Evolutionary conservation across 2,797 vertebrate species (phyloP).

Genomic region (Paguma larvata): DNA sequence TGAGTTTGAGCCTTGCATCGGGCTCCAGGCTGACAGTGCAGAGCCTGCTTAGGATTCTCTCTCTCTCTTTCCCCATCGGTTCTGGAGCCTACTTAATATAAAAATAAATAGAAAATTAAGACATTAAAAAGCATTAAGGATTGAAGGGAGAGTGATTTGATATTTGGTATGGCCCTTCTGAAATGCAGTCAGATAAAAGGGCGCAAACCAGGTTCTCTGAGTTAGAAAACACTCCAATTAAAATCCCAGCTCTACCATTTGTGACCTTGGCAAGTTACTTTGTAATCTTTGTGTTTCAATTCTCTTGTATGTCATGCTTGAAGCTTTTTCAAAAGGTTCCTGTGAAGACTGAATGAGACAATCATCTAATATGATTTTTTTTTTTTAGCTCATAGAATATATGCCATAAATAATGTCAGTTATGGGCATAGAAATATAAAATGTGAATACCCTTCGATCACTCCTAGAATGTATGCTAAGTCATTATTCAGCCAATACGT

Average conservation of each 20-base stretch:
- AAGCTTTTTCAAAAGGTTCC: not conserved
- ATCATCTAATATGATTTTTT: not conserved
- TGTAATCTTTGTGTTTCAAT: not conserved
- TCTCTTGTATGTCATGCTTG: not conserved
- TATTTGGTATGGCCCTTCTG: not conserved
- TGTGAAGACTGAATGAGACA: not conserved
- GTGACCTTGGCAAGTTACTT: not conserved
- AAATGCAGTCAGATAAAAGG: not conserved
- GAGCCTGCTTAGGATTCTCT: no score
- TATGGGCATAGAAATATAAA: not conserved
- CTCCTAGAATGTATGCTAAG: not conserved
- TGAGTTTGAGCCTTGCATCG: no score
- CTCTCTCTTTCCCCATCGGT: no score
- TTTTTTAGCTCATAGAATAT: not conserved
- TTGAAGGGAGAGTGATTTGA: not conserved
- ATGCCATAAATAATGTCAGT: not conserved
- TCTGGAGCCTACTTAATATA: no score
- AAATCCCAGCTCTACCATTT: not conserved
- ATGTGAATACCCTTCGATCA: not conserved
- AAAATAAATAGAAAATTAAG: not conserved
- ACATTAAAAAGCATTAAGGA: not conserved
- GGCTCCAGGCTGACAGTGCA: no score
- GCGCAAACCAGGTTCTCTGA: not conserved
- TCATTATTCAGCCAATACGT: not conserved
- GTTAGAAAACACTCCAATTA: not conserved